Conservation (phyloP, 2,888 invertebrate species). For the Diloba caeruleocephala region DNA sequence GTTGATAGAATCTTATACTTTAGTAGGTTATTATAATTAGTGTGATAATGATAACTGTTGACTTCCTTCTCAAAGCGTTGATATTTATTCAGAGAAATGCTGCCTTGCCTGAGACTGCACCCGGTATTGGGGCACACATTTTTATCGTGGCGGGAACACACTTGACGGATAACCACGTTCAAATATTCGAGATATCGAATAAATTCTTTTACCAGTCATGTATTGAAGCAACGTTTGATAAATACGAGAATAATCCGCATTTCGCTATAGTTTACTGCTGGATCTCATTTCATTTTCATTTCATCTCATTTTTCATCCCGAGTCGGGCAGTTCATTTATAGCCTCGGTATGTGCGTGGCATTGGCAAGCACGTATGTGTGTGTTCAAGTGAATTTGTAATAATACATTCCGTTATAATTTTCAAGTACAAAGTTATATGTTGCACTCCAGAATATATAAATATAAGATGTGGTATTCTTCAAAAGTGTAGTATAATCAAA, state of each 20-base stretch:
- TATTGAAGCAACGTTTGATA: conserved; percentile 5
- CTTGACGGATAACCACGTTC: conserved; percentile 37
- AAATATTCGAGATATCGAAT: conserved; percentile 7
- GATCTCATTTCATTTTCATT: too few species aligned
- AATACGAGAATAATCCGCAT: neutral
- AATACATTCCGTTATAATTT: too few species aligned
- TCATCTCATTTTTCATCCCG: too few species aligned
- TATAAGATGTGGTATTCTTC: too few species aligned
- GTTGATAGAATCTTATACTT: conserved; percentile 67
- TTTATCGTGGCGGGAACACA: conserved; percentile 55
- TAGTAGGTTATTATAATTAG: conserved; percentile 61
- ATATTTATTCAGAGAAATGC: conserved; percentile 64
- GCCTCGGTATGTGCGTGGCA: too few species aligned
- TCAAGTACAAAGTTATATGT: too few species aligned
- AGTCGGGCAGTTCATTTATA: too few species aligned
- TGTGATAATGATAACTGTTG: conserved; percentile 65
- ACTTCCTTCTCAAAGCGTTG: conserved; percentile 67
- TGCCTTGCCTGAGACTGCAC: conserved; percentile 77
- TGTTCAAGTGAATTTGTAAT: too few species aligned
- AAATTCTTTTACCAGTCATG: neutral
- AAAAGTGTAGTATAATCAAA: too few species aligned
- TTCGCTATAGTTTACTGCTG: neutral
- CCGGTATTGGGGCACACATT: conserved; percentile 53
- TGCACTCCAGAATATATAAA: too few species aligned
- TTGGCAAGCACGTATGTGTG: too few species aligned